A percentile compares a stretch with the other conserved stretches of the same genome.
Conservation (phyloP, 2,888 invertebrate species). For the Yponomeuta sedellus region DNA sequence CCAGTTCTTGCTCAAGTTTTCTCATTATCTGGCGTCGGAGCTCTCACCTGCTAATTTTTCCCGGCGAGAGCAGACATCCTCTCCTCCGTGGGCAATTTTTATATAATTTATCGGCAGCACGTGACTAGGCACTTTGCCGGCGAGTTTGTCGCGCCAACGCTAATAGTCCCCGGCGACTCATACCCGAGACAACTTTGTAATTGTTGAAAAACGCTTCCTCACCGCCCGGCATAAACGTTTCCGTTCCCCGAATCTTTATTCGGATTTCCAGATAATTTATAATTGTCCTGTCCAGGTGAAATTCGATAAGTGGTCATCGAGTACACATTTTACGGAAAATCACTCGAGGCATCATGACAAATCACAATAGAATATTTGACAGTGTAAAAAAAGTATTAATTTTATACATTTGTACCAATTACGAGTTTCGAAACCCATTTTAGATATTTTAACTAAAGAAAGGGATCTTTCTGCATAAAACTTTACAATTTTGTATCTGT, state of each 20-base stretch:
- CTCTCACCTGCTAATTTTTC: conserved; percentile 62
- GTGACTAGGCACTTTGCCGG: conserved; percentile 61
- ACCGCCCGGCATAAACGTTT: conserved; percentile 5
- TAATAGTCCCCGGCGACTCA: conserved; percentile 33
- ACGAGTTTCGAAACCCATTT: too few species aligned
- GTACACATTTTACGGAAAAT: too few species aligned
- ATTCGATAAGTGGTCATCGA: background rate
- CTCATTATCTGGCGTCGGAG: conserved; percentile 53
- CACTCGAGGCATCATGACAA: too few species aligned
- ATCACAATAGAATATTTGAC: too few species aligned
- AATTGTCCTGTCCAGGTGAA: background rate
- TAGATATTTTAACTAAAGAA: too few species aligned
- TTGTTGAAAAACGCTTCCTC: conserved; percentile 20
- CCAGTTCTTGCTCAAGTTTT: conserved; percentile 52
- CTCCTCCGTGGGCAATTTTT: conserved; percentile 48
- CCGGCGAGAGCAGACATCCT: conserved; percentile 15
- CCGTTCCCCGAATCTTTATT: conserved; percentile 1
- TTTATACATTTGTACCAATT: too few species aligned
- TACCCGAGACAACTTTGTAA: conserved; percentile 20
- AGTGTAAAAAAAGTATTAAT: too few species aligned
- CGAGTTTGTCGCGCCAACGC: conserved; percentile 30
- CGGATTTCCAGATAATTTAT: background rate
- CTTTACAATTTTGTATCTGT: too few species aligned
- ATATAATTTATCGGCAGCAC: conserved; percentile 67
- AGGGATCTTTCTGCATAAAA: too few species aligned